Evolutionary conservation across 1,140 invertebrate species (phyloP), one percentile per base, ranked within the genome.

Genomic region (Drosophila sp.): DNA sequence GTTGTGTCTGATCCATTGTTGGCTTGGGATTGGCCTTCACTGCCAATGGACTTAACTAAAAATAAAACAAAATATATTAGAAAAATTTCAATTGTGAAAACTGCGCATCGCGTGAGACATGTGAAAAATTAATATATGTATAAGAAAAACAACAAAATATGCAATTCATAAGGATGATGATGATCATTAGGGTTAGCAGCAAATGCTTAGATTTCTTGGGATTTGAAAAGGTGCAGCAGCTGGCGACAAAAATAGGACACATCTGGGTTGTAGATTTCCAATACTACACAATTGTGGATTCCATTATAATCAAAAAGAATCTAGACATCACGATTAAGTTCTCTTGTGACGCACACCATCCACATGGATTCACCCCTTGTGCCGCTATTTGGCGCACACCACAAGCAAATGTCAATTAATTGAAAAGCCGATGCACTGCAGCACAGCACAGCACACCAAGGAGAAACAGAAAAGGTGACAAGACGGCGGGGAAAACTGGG

Each of bases 341-440:
- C 10, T 30, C 40, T 32, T 35, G 4, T 11, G 11, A 60, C 47
- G 67, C 56, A 29, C n/a, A n/a, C 62, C 27, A 23, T 35, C 11
- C 68, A 63, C 25, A 30, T 10, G 30, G n/a, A 29, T 56, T 32
- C 58, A 33, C 41, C 66, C 41, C 60, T 55, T 63, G 27, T n/a
- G 40, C 7, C 29, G 27, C 29, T 35, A 30, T 60, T 71, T 85
- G 68, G 69, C 66, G 70, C 75, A 67, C 60, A 50, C 35, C 60
- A 68, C 60, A 79, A 72, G 72, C 73, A 80, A 87, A 80, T 87
- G 76, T 80, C 76, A 87, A 17, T 80, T 80, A 80, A 76, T 72
- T 75, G 71, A 78, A 86, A 81, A 81, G 81, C 72, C 44, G 67
- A 23, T 61, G 56, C 62, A 58, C n/a, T 44, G 47, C 47, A 30